Evolutionary conservation across 1,140 invertebrate species (phyloP), one percentile per base, ranked within the genome.

Genomic region (Octopus sinensis): DNA sequence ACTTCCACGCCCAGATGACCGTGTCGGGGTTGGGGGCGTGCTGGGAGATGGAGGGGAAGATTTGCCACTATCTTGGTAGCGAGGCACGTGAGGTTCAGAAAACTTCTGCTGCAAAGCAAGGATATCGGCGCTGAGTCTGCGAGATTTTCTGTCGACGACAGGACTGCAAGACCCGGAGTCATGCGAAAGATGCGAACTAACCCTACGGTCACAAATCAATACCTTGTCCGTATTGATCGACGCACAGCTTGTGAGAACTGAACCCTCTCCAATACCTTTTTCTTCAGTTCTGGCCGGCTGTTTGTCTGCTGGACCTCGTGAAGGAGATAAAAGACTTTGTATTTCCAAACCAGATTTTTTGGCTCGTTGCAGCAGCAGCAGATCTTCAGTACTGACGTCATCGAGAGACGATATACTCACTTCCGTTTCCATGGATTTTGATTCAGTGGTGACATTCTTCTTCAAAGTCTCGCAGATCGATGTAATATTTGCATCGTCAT

Each of bases 401-500:
- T 53, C 54, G 0, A 6, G 56, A 43, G 13, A 9, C 30, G 13
- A 6, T 6, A 75, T 56, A 4, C 30, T 6, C 3, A n/a, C 53
- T 1, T 52, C 17, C 51, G 75, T 13, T 17, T 53, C 43, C 54
- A 54, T 51, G 53, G 23, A 56, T 43, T 43, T 43, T n/a, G 54
- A 56, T 51, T 43, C 68, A 56, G 13, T 13, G 51, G 17, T 43
- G 5, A 79, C 52, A 53, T 43, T 30, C 4, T 12, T 43, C 10
- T 10, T 7, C 6, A 52, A 75, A 9, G 13, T 10, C 1, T 6
- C 53, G 6, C 7, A 13, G 23, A 17, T 78, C 71, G 77, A 17
- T n/a, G 79, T 52, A 12, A 79, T 79, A 51, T 53, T 79, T 7
- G 54, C 68, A 17, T 82, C 75, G 54, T 82, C 79, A 71, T 80